A percentile compares a stretch with the other conserved stretches of the same genome.
These are phyloP conservation scores for Lordiphosa andalusiaca DNA, from an alignment of 2,888 invertebrate genomes.

Conservation along the genomic window DNA sequence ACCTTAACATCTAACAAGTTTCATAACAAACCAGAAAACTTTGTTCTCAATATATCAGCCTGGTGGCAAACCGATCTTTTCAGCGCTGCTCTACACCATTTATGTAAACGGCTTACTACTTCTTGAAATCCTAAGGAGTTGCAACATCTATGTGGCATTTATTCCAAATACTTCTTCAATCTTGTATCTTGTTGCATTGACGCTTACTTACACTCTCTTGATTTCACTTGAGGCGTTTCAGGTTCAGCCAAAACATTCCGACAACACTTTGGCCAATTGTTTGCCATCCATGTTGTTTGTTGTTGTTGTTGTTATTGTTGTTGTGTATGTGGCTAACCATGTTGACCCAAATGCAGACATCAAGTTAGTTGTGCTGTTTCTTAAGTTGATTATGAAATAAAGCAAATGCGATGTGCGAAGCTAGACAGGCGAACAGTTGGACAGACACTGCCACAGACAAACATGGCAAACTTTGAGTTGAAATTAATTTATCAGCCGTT, in stretches of 20 bases:
- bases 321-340: constrained; percentile 12
- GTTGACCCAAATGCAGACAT: constrained; percentile 23
- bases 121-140: neutral
- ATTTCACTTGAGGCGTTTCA: neutral
- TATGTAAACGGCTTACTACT: too few species aligned
- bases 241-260: constrained; percentile 7
- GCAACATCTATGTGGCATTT: too few species aligned
- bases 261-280: constrained; percentile 5
- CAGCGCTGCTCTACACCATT: too few species aligned
- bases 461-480: constrained; percentile 27
- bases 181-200: too few species aligned
- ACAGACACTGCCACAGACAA: constrained; percentile 8
- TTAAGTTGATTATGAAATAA: constrained; percentile 45
- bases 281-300: constrained; percentile 1
- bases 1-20: too few species aligned
- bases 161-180: too few species aligned
- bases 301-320: constrained; percentile 6
- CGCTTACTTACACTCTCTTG: neutral
- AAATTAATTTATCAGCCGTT: constrained; percentile 30
- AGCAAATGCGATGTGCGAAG: constrained; percentile 25
- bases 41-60: too few species aligned
- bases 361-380: constrained; percentile 27
- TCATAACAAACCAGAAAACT: too few species aligned
- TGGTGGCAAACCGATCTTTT: too few species aligned
- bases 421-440: constrained; percentile 4